Percentiles rank a stretch among this genome's conserved stretches.
These are phyloP conservation scores for Poeciliopsis prolifica DNA, from an alignment of 2,113 vertebrate species.

Conservation along the genomic window DNA sequence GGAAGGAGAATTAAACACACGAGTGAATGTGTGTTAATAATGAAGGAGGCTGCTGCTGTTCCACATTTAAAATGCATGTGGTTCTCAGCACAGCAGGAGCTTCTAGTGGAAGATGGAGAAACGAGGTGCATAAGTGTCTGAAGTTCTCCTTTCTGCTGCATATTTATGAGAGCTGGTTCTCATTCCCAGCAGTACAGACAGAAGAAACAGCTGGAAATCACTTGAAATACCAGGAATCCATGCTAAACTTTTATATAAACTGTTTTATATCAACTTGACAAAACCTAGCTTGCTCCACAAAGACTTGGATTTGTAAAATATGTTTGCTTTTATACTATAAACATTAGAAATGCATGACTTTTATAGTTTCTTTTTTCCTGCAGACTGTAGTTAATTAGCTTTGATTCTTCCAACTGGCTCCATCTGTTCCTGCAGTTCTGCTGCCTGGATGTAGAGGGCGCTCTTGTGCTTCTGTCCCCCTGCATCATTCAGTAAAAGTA, in stretches of 20 bases:
- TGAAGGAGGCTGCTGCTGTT: slow-evolving; percentile 20
- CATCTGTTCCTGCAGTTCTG: slow-evolving; percentile 68
- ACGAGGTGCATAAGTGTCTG: slow-evolving; percentile 43
- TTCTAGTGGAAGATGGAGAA: slow-evolving; percentile 31
- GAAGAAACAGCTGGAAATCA: slow-evolving; percentile 17
- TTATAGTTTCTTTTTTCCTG: not conserved
- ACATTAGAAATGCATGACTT: not conserved
- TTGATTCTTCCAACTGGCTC: slow-evolving; percentile 38
- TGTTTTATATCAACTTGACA: not conserved
- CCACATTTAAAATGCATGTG: slow-evolving; percentile 45
- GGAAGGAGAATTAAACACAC: not conserved
- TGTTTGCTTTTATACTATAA: not conserved
- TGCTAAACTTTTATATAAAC: not conserved
- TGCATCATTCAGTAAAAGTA: slow-evolving; percentile 77
- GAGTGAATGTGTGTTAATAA: slow-evolving; percentile 34
- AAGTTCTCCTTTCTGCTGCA: slow-evolving; percentile 59
- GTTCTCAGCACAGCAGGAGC: slow-evolving; percentile 6
- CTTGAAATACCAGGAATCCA: not conserved
- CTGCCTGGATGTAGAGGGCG: slow-evolving; percentile 33
- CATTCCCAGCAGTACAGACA: slow-evolving; percentile 25
- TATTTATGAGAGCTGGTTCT: slow-evolving; percentile 30
- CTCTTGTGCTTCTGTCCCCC: slow-evolving; percentile 47
- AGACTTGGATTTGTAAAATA: too few species aligned
- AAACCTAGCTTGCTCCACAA: not conserved
- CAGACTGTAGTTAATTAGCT: not conserved